phyloP scores from a whole-genome alignment of 2,888 invertebrate genomes.

The Malachius bipustulatus region DNA sequence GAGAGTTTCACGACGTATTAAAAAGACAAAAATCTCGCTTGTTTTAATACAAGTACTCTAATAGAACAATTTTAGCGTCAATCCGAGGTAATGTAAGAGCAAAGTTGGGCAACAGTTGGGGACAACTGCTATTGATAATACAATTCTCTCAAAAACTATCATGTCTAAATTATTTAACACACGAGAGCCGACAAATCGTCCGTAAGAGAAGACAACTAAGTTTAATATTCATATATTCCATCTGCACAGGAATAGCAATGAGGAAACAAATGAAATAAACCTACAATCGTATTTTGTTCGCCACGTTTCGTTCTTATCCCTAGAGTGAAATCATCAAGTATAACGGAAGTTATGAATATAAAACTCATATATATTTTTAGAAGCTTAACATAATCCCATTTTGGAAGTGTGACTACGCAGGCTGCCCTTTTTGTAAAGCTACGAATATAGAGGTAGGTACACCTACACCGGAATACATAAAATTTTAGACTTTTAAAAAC shows the following conservation, averaged over 20 bases:
- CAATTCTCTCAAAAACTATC: too few species aligned
- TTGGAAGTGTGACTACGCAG: too few species aligned
- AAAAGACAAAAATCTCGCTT: slow-evolving; percentile 20
- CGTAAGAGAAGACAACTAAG: slow-evolving; percentile 14
- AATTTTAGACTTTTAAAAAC: too few species aligned
- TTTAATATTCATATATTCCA: slow-evolving; percentile 21
- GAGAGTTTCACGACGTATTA: slow-evolving; percentile 18
- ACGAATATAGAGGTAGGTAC: too few species aligned
- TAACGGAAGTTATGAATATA: slow-evolving; percentile 5
- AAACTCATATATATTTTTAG: too few species aligned
- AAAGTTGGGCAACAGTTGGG: too few species aligned
- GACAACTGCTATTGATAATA: too few species aligned
- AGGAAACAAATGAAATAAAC: slow-evolving; percentile 22
- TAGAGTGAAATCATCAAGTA: slow-evolving; percentile 21
- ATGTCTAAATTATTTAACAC: background rate
- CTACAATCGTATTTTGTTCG: slow-evolving; percentile 18
- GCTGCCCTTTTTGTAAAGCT: too few species aligned
- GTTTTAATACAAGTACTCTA: slow-evolving; percentile 13
- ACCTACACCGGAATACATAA: too few species aligned
- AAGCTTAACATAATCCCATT: too few species aligned
- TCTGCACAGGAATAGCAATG: slow-evolving; percentile 18
- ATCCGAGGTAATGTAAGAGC: slow-evolving; percentile 1
- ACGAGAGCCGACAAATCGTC: background rate
- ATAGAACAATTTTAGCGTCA: background rate
- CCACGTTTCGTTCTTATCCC: background rate